Base-by-base conservation (phyloP, 2,113 vertebrate genomes). In the Xerus inauris region DNA sequence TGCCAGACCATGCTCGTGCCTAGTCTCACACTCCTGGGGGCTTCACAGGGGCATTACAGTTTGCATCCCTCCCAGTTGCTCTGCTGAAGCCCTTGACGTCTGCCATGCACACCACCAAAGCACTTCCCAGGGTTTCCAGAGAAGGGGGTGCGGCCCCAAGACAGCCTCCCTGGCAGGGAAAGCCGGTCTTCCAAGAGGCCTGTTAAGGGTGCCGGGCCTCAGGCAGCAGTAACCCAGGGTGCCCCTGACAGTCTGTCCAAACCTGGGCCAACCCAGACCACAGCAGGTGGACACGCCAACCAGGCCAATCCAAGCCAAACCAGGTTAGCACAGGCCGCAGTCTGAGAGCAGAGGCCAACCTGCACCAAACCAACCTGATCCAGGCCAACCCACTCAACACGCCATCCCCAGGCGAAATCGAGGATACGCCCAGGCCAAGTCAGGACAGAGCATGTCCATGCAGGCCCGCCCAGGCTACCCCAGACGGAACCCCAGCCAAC, bases 1-100 rank as follows among this genome's bases (percentile, higher is more conserved):
- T 19, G 4, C 5, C 7, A 2, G 9, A 14, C 1, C 51, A 10
- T 3, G 54, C 42, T 38, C 5, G 5, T 8, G 40, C 32, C 69
- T 1, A 11, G 47, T 32, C 73, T 79, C 77, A 64, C 11, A 6
- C 9, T 59, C 54, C 1, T 0, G 0, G 28, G 4, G 4, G 35
- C 17, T 40, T 32, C 12, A 5, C 10, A 8, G 20, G 35, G 19
- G 40, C 69, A 24, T 40, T 22, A 2, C 8, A 32, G 54, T 54
- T 51, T 17, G 13, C 14, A 12, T 17, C 24, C 12, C 40, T 20
- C 10, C 47, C 32, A 10, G 0, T 26, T 7, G 12, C 80, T 32
- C 7, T 5, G n/a, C 10, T 9, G 38, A 26, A 65, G 22, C 26
- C 6, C 72, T 32, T 8, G 12, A 13, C 6, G 1, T 10, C 57